These are phyloP conservation scores for Patella ulyssiponensis DNA, from an alignment of 2,888 invertebrate genomes.

Conservation along the genomic window DNA sequence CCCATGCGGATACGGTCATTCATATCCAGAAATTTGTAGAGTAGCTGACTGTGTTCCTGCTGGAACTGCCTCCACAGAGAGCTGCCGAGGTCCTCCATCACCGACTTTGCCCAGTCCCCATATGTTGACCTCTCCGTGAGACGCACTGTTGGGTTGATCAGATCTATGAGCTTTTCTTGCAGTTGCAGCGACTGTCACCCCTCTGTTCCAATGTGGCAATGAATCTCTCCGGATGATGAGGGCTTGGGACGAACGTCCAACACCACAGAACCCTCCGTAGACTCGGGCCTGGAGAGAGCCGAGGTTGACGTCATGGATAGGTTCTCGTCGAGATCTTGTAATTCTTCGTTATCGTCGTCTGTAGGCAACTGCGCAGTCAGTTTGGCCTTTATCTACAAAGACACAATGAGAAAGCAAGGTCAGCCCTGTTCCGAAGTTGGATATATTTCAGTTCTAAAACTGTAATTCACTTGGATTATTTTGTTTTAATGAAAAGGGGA, in stretches of 20 bases:
- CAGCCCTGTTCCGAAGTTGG: too few species aligned
- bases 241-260: slow-evolving; percentile 12
- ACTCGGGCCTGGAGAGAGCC: background rate
- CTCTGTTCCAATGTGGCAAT: background rate
- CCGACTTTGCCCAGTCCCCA: slow-evolving; percentile 21
- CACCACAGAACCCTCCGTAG: background rate
- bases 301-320: slow-evolving; percentile 7
- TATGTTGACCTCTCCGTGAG: slow-evolving; percentile 2
- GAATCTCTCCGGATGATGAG: background rate
- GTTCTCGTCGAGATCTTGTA: slow-evolving; percentile 15
- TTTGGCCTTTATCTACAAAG: slow-evolving; percentile 1
- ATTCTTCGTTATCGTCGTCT: slow-evolving; percentile 9
- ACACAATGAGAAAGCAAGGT: too few species aligned
- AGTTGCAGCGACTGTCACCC: slow-evolving; percentile 22
- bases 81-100: slow-evolving; percentile 27
- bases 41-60: slow-evolving; percentile 23
- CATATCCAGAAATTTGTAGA: slow-evolving; percentile 23
- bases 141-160: background rate
- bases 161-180: background rate
- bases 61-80: slow-evolving; percentile 29
- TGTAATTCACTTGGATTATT: too few species aligned
- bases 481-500: too few species aligned
- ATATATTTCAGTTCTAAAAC: too few species aligned
- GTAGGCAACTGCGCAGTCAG: slow-evolving; percentile 15
- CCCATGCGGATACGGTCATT: slow-evolving; percentile 13